A percentile compares a stretch with the other conserved stretches of the same genome.
Conservation (phyloP, 2,888 invertebrate species). For the Cryptus viduatorius region DNA sequence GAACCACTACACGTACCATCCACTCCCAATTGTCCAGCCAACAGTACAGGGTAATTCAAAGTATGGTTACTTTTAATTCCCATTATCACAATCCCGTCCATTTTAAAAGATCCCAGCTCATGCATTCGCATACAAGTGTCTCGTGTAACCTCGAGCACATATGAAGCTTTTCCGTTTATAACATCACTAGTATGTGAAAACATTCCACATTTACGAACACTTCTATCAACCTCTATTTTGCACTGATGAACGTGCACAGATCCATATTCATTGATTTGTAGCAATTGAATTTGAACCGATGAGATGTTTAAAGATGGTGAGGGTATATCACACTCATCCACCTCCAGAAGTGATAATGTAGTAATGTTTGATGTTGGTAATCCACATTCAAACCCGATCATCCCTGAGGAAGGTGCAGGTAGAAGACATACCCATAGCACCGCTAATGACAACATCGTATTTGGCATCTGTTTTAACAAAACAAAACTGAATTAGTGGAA, state of each 20-base stretch:
- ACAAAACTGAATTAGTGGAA: not conserved
- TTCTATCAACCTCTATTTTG: conserved; percentile 32
- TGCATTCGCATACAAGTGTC: not conserved
- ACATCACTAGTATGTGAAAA: conserved; percentile 37
- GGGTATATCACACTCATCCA: conserved; percentile 24
- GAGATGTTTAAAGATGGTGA: not conserved
- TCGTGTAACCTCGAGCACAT: conserved; percentile 11
- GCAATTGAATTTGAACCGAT: not conserved
- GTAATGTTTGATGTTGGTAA: conserved; percentile 11
- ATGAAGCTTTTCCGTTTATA: conserved; percentile 28
- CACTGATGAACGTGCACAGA: conserved; percentile 32
- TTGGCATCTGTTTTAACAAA: not conserved
- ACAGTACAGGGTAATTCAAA: not conserved
- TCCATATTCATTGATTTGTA: conserved; percentile 27
- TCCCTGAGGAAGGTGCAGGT: not conserved
- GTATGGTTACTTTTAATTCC: conserved; percentile 10
- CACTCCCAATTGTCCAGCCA: conserved; percentile 3
- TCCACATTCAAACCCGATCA: conserved; percentile 29
- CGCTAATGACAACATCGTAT: not conserved
- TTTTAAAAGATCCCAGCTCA: no score
- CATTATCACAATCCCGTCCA: not conserved
- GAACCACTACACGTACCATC: conserved; percentile 18
- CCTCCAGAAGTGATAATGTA: conserved; percentile 2
- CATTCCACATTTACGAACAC: conserved; percentile 33
- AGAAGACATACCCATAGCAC: conserved; percentile 11